Conservation (phyloP, 1,140 invertebrate species). For the Sminthurides bifidus region DNA sequence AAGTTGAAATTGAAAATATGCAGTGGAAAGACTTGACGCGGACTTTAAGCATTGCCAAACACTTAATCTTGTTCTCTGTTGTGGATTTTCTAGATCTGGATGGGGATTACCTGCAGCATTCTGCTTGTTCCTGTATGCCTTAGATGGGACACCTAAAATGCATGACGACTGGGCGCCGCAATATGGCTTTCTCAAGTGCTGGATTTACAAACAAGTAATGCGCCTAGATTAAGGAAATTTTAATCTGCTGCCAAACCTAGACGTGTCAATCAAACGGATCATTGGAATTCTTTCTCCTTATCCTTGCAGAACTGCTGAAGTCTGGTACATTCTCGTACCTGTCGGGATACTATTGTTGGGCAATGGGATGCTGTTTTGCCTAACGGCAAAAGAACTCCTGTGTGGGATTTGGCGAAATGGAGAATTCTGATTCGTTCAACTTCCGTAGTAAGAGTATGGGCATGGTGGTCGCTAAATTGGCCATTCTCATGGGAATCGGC, state of each 20-base stretch:
- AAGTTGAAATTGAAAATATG: not conserved
- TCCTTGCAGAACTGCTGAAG: not conserved
- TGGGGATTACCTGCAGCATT: conserved; percentile 30
- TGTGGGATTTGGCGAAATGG: conserved; percentile 74
- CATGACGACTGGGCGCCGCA: conserved; percentile 1
- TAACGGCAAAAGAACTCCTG: conserved; percentile 67
- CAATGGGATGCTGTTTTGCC: conserved; percentile 63
- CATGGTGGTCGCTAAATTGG: conserved; percentile 30
- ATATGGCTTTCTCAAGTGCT: conserved; percentile 24
- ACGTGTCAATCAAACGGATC: not conserved
- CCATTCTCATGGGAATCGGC: conserved; percentile 30
- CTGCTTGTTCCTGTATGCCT: conserved; percentile 21
- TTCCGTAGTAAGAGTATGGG: conserved; percentile 30
- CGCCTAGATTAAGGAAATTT: conserved; percentile 50
- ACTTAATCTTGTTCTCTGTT: not conserved
- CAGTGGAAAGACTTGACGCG: not conserved
- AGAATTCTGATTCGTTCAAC: conserved; percentile 36
- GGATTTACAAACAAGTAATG: conserved; percentile 37
- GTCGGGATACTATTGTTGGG: conserved; percentile 59
- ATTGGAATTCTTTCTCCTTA: not conserved
- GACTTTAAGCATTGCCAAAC: not conserved
- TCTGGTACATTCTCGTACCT: conserved; percentile 37
- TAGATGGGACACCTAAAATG: conserved; percentile 11
- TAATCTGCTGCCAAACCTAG: not conserved
- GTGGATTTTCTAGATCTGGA: conserved; percentile 19